Conservation (phyloP, 2,888 invertebrate species). For the Hylaea fasciaria region DNA sequence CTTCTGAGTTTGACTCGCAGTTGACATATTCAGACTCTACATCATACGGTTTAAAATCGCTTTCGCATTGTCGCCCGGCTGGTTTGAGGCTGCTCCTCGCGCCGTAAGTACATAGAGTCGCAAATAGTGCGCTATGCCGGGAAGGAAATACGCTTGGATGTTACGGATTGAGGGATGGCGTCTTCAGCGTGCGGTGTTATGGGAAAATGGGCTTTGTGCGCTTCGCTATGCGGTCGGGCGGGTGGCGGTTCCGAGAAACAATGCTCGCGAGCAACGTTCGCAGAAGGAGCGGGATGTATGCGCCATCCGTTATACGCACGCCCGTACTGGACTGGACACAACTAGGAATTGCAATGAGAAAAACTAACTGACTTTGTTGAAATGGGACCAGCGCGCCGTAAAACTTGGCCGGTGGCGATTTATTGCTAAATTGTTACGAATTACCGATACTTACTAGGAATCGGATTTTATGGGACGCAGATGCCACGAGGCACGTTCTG, state of each 20-base stretch:
- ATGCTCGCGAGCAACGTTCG: slow-evolving; percentile 72
- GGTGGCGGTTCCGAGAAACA: slow-evolving; percentile 79
- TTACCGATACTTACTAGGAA: slow-evolving; percentile 68
- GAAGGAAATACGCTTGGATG: slow-evolving; percentile 67
- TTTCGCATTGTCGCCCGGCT: slow-evolving; percentile 55
- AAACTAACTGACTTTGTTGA: slow-evolving; percentile 77
- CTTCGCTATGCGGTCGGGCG: slow-evolving; percentile 70
- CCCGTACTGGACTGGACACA: slow-evolving; percentile 68
- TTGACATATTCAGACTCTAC: slow-evolving; percentile 64
- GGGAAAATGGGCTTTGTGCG: slow-evolving; percentile 66
- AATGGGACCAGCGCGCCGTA: slow-evolving; percentile 71
- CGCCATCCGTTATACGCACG: slow-evolving; percentile 70
- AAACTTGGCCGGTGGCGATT: slow-evolving; percentile 64
- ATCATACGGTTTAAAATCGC: slow-evolving; percentile 63
- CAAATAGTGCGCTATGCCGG: slow-evolving; percentile 59
- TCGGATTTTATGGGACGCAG: slow-evolving; percentile 28
- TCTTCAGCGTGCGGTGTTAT: slow-evolving; percentile 55
- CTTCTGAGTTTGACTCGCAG: slow-evolving; percentile 54
- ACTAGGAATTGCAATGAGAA: slow-evolving; percentile 79
- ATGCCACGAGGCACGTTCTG: slow-evolving; percentile 4
- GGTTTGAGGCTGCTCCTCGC: slow-evolving; percentile 35
- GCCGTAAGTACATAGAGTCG: slow-evolving; percentile 55
- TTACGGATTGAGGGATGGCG: slow-evolving; percentile 69
- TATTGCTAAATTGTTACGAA: slow-evolving; percentile 76
- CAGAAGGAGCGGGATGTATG: slow-evolving; percentile 76